Conservation (phyloP, 2,888 invertebrate genomes). For the Athripsodes cinereus region DNA sequence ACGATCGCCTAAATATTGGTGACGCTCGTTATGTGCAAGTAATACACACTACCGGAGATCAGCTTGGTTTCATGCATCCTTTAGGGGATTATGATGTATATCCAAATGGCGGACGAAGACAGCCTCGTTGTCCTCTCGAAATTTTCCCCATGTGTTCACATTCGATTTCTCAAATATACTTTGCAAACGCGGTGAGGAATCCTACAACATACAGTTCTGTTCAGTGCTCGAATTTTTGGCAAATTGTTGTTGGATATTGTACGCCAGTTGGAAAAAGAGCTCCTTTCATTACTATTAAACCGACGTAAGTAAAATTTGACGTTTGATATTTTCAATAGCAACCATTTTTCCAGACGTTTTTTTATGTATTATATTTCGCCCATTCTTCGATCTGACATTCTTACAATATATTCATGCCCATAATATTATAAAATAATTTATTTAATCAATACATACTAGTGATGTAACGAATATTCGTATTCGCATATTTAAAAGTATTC, state of each 20-base stretch:
- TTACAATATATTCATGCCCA: too few relatives aligned
- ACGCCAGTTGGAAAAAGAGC: neutral
- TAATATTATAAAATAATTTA: too few relatives aligned
- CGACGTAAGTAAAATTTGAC: neutral
- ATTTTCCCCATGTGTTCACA: constrained; percentile 10
- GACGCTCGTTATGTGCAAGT: constrained; percentile 57
- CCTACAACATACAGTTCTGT: neutral
- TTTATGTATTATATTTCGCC: too few relatives aligned
- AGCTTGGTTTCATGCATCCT: constrained; percentile 50
- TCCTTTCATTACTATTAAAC: neutral
- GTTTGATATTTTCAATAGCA: too few relatives aligned
- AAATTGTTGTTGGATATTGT: constrained; percentile 5
- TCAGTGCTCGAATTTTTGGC: neutral
- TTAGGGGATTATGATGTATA: constrained; percentile 58
- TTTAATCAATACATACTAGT: too few relatives aligned
- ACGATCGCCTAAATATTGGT: constrained; percentile 50
- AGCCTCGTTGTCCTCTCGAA: constrained; percentile 52
- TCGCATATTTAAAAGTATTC: too few relatives aligned
- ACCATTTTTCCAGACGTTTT: neutral
- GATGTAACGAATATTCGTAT: too few relatives aligned
- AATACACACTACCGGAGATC: constrained; percentile 56
- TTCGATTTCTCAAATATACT: neutral
- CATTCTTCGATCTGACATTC: too few relatives aligned
- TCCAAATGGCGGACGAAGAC: constrained; percentile 53
- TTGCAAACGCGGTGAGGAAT: neutral